Percentiles rank a stretch among this genome's conserved stretches.
Conservation (phyloP, 2,797 vertebrate genomes). For the Chelidonichthys spinosus region DNA sequence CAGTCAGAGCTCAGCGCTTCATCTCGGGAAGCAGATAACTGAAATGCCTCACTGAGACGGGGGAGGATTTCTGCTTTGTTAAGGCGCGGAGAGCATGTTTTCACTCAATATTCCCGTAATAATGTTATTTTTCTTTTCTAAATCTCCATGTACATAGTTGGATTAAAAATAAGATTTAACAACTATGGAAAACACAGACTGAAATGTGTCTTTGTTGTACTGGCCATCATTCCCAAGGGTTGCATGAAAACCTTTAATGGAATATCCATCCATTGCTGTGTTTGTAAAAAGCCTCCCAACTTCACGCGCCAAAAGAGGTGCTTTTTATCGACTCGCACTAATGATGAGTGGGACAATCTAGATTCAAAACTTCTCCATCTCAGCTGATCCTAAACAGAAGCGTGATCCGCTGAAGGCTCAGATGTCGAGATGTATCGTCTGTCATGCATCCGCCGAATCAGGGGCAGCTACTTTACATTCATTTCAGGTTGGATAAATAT, state of each 20-base stretch:
- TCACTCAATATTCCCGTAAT: conserved; percentile 15
- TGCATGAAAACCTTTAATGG: too few species aligned
- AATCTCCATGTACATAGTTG: not conserved
- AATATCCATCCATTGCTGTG: conserved; percentile 1
- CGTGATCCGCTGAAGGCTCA: not conserved
- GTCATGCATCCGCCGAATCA: not conserved
- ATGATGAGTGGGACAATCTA: not conserved
- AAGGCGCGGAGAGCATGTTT: not conserved
- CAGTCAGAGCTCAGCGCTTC: conserved; percentile 9
- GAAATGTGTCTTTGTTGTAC: too few species aligned
- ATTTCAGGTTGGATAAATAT: not conserved
- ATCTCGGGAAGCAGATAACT: conserved; percentile 7
- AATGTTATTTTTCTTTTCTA: not conserved
- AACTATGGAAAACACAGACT: not conserved
- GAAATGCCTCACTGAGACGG: not conserved
- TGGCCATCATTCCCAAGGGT: too few species aligned
- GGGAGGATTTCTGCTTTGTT: not conserved
- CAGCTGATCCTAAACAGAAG: not conserved
- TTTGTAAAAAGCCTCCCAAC: not conserved
- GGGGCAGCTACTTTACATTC: not conserved
- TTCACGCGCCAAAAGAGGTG: not conserved
- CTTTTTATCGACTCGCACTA: conserved; percentile 14
- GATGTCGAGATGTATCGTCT: too few species aligned
- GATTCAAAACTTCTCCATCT: not conserved
- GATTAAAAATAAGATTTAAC: not conserved